A percentile compares a stretch with the other conserved stretches of the same genome.
These are phyloP conservation scores for Melikaiella ostensackeni DNA, from an alignment of 2,888 invertebrate species.

Conservation along the genomic window DNA sequence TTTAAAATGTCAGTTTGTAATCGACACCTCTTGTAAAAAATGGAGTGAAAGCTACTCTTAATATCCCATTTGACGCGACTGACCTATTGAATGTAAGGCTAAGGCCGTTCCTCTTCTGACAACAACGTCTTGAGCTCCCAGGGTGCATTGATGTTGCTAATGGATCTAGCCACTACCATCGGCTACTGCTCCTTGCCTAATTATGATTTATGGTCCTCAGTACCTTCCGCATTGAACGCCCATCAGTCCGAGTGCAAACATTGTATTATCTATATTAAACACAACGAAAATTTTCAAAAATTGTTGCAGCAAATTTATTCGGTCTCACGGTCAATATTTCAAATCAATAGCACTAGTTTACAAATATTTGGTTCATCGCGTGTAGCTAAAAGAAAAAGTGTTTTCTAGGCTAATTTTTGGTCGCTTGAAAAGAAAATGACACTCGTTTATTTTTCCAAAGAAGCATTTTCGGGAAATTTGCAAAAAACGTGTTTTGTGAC, in stretches of 20 bases:
- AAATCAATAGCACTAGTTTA: no score
- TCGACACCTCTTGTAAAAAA: not conserved
- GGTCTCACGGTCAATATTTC: no score
- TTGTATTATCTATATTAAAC: no score
- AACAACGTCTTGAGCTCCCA: conserved; percentile 61
- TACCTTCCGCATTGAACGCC: conserved; percentile 65
- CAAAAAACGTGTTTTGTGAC: no score
- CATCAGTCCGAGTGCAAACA: conserved; percentile 28
- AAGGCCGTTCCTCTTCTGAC: conserved; percentile 63
- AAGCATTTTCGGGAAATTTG: no score
- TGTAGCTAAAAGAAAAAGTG: no score
- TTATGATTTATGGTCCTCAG: conserved; percentile 72
- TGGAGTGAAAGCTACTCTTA: conserved; percentile 50
- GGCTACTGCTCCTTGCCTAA: conserved; percentile 71
- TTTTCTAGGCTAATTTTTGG: no score
- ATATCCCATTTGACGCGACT: conserved; percentile 50
- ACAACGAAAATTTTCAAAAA: no score
- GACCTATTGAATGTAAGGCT: conserved; percentile 61
- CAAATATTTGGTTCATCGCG: no score
- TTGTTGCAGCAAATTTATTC: no score
- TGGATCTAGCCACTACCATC: conserved; percentile 67
- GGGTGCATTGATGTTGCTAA: conserved; percentile 72
- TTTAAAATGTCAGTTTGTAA: not conserved
- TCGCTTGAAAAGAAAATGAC: no score
- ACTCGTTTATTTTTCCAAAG: no score